Conservation (phyloP, 2,113 vertebrate genomes). For the Brachyistius frenatus region DNA sequence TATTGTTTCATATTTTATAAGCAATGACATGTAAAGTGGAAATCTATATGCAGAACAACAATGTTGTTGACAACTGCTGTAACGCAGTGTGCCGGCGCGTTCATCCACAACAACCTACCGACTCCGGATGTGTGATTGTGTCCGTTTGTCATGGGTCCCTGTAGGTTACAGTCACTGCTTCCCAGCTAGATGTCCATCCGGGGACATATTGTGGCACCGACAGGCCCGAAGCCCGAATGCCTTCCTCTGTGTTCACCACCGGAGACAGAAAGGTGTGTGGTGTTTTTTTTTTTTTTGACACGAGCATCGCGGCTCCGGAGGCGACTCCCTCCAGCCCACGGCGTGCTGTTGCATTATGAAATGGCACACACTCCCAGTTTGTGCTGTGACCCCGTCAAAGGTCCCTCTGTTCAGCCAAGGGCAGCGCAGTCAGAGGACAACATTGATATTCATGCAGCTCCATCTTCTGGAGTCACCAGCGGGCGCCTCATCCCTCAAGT, state of each 20-base stretch:
- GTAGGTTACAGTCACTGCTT: conserved; percentile 8
- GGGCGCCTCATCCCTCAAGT: conserved; percentile 56
- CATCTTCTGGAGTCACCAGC: conserved; percentile 45
- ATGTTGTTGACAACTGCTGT: too few relatives aligned
- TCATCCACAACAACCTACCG: not conserved
- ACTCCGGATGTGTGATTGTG: conserved; percentile 16
- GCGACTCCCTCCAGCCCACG: conserved; percentile 4
- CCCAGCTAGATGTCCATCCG: conserved; percentile 12
- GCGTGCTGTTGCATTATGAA: conserved; percentile 52
- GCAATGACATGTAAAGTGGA: not conserved
- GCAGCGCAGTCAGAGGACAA: conserved; percentile 53
- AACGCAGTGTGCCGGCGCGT: not conserved
- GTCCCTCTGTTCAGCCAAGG: conserved; percentile 60
- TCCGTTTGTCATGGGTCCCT: conserved; percentile 30
- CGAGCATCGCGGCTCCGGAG: conserved; percentile 37
- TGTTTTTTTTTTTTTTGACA: conserved; percentile 63
- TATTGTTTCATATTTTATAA: not conserved
- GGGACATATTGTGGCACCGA: conserved; percentile 64
- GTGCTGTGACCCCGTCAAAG: conserved; percentile 55
- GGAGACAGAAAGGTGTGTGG: conserved; percentile 43
- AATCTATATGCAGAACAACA: not conserved
- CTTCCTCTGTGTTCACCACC: conserved; percentile 58
- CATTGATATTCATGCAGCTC: conserved; percentile 66
- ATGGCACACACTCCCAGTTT: conserved; percentile 27
- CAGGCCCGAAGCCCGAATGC: conserved; percentile 61